Percentiles rank a stretch among this genome's conserved stretches.
phyloP scores from a whole-genome alignment of 2,888 invertebrate species.

The Drosophila macrospina region DNA sequence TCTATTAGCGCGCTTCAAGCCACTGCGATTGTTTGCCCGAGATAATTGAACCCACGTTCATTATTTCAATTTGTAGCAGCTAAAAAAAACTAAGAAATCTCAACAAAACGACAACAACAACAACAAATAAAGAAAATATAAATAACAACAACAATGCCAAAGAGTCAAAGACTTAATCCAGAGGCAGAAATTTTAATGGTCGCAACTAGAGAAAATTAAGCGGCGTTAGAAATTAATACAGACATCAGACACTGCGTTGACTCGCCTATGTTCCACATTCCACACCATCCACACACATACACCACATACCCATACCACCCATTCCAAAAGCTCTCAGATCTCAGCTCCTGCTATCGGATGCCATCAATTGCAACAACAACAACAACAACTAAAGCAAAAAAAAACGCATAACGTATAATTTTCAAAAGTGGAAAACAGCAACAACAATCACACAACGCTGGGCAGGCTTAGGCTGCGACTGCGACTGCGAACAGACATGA shows the following conservation, averaged over 20 bases:
- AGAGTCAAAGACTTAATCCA: constrained; percentile 38
- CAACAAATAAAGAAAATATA: constrained; percentile 19
- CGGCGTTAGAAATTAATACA: constrained; percentile 79
- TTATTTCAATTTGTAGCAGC: constrained; percentile 75
- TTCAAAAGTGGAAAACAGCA: constrained; percentile 76
- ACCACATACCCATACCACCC: constrained; percentile 15
- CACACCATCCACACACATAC: constrained; percentile 41
- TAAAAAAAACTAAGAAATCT: constrained; percentile 18
- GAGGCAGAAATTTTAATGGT: constrained; percentile 60
- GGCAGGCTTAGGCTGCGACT: constrained; percentile 49
- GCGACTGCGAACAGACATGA: constrained; percentile 44
- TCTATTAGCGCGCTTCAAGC: constrained; percentile 74
- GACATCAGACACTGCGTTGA: constrained; percentile 52
- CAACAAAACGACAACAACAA: constrained; percentile 14
- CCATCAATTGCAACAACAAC: constrained; percentile 73
- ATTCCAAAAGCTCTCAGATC: constrained; percentile 40
- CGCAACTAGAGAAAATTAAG: constrained; percentile 73
- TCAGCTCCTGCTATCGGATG: constrained; percentile 75
- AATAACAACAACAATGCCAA: constrained; percentile 9
- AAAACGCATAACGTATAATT: constrained; percentile 72
- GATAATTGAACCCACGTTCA: constrained; percentile 82
- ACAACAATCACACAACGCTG: constrained; percentile 44
- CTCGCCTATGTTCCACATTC: constrained; percentile 53
- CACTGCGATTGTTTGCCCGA: constrained; percentile 72
- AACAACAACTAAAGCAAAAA: constrained; percentile 43